phyloP scores from a whole-genome alignment of 1,140 invertebrate genomes.

The Drosophila pseudoobscura region DNA sequence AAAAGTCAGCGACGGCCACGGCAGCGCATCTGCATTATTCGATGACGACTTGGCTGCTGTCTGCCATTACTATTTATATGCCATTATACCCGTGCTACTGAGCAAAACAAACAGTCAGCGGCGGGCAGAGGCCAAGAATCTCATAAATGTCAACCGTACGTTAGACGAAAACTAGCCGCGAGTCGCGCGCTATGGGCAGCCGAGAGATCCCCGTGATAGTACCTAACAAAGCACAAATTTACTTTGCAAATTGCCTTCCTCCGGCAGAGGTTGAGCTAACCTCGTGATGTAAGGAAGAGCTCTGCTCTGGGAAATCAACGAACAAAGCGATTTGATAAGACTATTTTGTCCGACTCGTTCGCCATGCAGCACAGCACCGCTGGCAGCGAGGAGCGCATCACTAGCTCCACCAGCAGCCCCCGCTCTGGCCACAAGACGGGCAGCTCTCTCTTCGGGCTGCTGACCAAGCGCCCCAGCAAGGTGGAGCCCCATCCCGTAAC shows the following conservation, averaged over 20 bases:
- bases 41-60: conserved; percentile 34
- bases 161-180: background rate
- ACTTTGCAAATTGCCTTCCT: conserved; percentile 30
- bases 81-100: background rate
- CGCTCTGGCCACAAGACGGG: conserved; percentile 58
- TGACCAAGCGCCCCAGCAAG: conserved; percentile 69
- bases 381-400: conserved; percentile 74
- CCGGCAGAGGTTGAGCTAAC: conserved; percentile 1
- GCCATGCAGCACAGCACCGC: conserved; percentile 54
- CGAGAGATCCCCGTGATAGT: conserved; percentile 41
- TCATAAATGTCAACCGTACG: conserved; percentile 14
- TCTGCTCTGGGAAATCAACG: background rate
- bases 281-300: conserved; percentile 29
- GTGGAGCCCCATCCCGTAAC: conserved; percentile 68
- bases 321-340: background rate
- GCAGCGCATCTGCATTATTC: conserved; percentile 50
- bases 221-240: conserved; percentile 27
- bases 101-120: background rate
- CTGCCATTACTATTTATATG: conserved; percentile 42
- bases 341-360: conserved; percentile 6
- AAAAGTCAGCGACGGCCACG: conserved; percentile 4
- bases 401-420: conserved; percentile 65
- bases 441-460: conserved; percentile 63
- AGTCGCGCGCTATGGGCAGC: background rate
- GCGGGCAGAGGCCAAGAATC: conserved; percentile 19